Evolutionary conservation across 1,140 invertebrate species (phyloP), one percentile per base, ranked within the genome.

Genomic region (Drepana arcuata): DNA sequence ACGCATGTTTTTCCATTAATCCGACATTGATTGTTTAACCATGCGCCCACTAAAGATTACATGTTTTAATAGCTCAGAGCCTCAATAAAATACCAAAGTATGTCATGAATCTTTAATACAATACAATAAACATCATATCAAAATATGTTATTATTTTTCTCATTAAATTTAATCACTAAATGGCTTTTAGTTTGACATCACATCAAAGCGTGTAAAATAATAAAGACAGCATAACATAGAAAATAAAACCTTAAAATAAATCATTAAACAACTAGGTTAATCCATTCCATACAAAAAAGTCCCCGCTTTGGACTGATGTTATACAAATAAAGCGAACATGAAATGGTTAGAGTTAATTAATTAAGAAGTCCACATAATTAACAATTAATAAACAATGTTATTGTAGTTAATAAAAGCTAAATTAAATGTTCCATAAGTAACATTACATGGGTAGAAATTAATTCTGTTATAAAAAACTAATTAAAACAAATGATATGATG

Each of bases 401-500:
- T 39, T 41, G 49, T 51, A 53, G 29, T 28, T 34, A 51, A 51
- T 60, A 65, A 33, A 66, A 50, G 49, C 57, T 75, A 73, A 30
- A 54, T 41, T 59, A 65, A 43, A 51, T 43, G 45, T 51, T 55
- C 25, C 42, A 50, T 56, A 62, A 62, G 48, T 62, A 60, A 58
- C 34, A 63, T 51, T 59, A 72, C 38, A 54, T 64, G 56, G 48
- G 33, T 56, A 16, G 63, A 36, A 44, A 65, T 66, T n/a, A 74
- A 63, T 53, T 53, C 50, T 56, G 56, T 66, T 63, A 70, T 36
- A 62, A 74, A 73, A 77, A 69, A 4, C 50, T 67, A 61, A 67
- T 80, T 72, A 83, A 82, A 83, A 73, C 71, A 84, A 84, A 84
- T 84, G 83, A 84, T 84, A 84, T 84, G 83, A 84, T 74, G 71